Base-by-base conservation (phyloP, 2,888 invertebrate genomes). In the Heteropelma amictum region DNA sequence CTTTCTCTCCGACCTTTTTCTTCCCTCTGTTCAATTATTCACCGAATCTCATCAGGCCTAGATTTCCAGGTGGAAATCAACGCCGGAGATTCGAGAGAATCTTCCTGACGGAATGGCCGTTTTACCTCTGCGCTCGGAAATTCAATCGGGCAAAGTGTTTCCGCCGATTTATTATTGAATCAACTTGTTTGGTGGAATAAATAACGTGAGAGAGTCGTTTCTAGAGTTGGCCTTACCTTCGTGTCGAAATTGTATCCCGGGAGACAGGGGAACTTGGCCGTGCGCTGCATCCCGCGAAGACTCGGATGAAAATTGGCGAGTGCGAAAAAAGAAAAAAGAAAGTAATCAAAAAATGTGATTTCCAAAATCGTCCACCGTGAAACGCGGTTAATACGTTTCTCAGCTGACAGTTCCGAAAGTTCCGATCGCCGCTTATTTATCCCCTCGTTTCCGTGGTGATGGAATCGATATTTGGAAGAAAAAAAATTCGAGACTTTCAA, bases 181-280 rank as follows among this genome's bases (percentile, higher is more conserved):
- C n/a, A n/a, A 33, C 10, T 19, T 42, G 6, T 30, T 30, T 28
- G 28, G 1, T 17, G 14, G 7, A 10, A 19, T 49, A 63, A 67
- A 6, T 17, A 33, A 19, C 3, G 5, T 23, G 30, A 33, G 4
- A 12, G 47, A 47, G n/a, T n/a, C n/a, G n/a, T 17, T 19, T 72
- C 19, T 21, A 26, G 3, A n/a, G 7, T 19, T 12, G 1, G 49
- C 47, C 92, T 92, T 91, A 94, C 95, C 88, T 94, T 91, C 71
- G 92, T 90, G 86, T 92, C 90, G 78, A 93, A 92, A 35, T 92
- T 92, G 84, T 93, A 94, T 58, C 95, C 95, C 1, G 96, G 95
- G 77, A 95, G 90, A 80, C 94, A 89, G 0, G 96, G 95, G 84
- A 96, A 90, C 85, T 92, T 91, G 30, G 94, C 93, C 85, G 92